Conservation (phyloP, 2,888 invertebrate species). For the Mesochorus sp. region DNA sequence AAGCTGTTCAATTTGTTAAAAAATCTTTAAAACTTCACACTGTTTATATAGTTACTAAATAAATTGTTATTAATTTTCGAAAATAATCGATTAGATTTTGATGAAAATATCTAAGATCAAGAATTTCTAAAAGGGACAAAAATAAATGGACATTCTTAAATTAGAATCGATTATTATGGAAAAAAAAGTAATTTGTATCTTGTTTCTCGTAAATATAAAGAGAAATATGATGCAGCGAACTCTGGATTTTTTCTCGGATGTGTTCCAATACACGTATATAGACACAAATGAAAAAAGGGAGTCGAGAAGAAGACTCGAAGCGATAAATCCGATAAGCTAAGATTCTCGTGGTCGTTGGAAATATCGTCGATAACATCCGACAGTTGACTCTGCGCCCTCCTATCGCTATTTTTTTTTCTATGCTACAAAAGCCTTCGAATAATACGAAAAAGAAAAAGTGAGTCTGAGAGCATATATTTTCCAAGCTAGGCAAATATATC, state of each 20-base stretch:
- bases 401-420: slow-evolving; percentile 30
- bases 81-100: too few species aligned
- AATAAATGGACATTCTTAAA: too few species aligned
- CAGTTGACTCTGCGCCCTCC: slow-evolving; percentile 12
- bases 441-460: slow-evolving; percentile 30
- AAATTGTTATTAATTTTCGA: too few species aligned
- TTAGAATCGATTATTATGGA: too few species aligned
- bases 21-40: too few species aligned
- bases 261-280: background rate
- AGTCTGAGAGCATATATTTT: slow-evolving; percentile 1
- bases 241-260: too few species aligned
- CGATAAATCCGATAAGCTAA: slow-evolving; percentile 52
- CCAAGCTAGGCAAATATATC: background rate
- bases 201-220: too few species aligned
- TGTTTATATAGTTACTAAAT: too few species aligned
- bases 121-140: too few species aligned
- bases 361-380: slow-evolving; percentile 42
- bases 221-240: slow-evolving; percentile 25
- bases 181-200: too few species aligned
- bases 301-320: slow-evolving; percentile 15
- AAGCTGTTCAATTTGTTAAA: too few species aligned
- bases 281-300: slow-evolving; percentile 13
- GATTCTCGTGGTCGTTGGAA: slow-evolving; percentile 14
- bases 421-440: background rate
- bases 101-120: too few species aligned